Conservation (phyloP, 2,113 vertebrate genomes). For the Agelaius phoeniceus region DNA sequence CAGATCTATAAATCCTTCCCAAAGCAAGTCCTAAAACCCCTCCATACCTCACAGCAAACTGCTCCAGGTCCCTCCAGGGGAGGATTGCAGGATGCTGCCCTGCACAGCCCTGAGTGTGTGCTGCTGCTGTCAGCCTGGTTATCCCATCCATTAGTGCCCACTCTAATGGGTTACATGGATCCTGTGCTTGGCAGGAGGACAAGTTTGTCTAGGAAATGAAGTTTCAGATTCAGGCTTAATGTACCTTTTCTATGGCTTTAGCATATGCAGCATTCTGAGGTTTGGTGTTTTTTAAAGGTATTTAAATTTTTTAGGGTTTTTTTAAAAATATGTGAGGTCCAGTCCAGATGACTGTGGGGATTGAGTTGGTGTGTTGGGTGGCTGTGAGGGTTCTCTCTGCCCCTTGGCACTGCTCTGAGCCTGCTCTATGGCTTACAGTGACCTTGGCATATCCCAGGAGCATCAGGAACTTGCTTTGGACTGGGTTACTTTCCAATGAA, state of each 20-base stretch:
- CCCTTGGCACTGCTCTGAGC: not conserved
- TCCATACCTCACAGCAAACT: not conserved
- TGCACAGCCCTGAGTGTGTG: no score
- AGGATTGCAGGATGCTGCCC: not conserved
- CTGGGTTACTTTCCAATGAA: fast-evolving
- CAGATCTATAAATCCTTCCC: not conserved
- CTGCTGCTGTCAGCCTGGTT: not conserved
- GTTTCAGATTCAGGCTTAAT: not conserved
- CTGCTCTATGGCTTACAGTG: not conserved
- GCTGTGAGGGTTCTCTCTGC: not conserved
- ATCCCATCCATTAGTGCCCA: not conserved
- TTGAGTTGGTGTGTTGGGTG: fast-evolving
- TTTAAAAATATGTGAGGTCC: not conserved
- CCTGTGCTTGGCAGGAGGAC: not conserved
- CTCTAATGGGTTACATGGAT: fast-evolving
- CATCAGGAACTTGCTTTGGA: not conserved
- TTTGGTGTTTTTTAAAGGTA: not conserved
- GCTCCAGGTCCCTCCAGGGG: not conserved
- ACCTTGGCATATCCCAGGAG: not conserved
- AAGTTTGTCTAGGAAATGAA: no score
- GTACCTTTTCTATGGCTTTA: not conserved
- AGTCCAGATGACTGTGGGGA: not conserved
- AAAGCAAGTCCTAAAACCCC: not conserved
- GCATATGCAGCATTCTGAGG: not conserved
- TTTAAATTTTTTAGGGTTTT: not conserved